These are phyloP conservation scores for Aulostomus chinensis DNA, from an alignment of 2,797 vertebrate genomes.

Conservation along the genomic window DNA sequence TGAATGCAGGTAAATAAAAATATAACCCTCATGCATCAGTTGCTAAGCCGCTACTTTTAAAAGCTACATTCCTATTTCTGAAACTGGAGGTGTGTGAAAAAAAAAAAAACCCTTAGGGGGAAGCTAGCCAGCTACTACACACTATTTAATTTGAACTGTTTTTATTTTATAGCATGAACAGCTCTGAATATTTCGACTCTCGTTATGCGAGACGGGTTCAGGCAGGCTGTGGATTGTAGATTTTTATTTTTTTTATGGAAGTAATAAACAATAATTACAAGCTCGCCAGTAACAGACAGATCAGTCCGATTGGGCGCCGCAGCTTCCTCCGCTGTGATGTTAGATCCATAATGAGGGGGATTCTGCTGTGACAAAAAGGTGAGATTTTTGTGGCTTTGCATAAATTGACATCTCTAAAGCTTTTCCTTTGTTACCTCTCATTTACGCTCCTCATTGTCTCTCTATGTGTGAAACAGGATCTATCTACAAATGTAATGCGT, in stretches of 20 bases:
- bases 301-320: conserved; percentile 22
- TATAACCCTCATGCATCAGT: conserved; percentile 14
- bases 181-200: conserved; percentile 78
- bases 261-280: conserved; percentile 80
- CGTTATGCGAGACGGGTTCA: conserved; percentile 72
- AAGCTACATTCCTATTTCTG: conserved; percentile 32
- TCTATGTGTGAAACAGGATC: conserved; percentile 27
- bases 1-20: conserved; percentile 29
- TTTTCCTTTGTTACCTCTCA: conserved; percentile 17
- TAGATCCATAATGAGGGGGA: conserved; percentile 59
- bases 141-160: conserved; percentile 56
- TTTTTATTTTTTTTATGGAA: conserved; percentile 77
- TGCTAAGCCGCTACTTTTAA: conserved; percentile 34
- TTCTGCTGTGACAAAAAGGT: conserved; percentile 28
- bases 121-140: conserved; percentile 22
- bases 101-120: conserved; percentile 17
- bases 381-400: conserved; percentile 44
- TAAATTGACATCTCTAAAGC: conserved; percentile 41
- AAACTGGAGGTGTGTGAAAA: conserved; percentile 30
- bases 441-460: conserved; percentile 11
- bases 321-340: conserved; percentile 42
- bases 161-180: conserved; percentile 66
- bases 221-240: conserved; percentile 64
- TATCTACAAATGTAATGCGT: conserved; percentile 26
- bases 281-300: conserved; percentile 59